phyloP scores from a whole-genome alignment of 2,797 vertebrate genomes.

The Scleropages formosus region DNA sequence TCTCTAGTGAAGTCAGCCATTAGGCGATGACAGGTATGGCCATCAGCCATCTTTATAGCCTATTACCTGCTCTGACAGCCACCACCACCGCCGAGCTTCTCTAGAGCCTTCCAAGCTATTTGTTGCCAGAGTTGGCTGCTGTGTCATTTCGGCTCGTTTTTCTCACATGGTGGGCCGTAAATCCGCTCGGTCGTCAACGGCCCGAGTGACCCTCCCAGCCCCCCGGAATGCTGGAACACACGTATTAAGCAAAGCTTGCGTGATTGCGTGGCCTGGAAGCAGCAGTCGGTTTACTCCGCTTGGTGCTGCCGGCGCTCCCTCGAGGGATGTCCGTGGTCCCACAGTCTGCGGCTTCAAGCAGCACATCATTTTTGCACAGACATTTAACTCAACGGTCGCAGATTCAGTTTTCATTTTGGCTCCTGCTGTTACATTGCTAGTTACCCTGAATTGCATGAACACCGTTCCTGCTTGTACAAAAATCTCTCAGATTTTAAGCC shows the following conservation, averaged over 20 bases:
- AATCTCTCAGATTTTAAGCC: too few relatives aligned
- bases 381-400: background rate
- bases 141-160: slow-evolving; percentile 87
- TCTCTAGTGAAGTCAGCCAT: slow-evolving; percentile 87
- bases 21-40: slow-evolving; percentile 88
- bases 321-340: slow-evolving; percentile 72
- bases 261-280: slow-evolving; percentile 73
- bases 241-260: slow-evolving; percentile 80
- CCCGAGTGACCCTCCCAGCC: slow-evolving; percentile 84
- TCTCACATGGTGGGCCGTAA: slow-evolving; percentile 83
- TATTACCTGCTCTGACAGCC: slow-evolving; percentile 86
- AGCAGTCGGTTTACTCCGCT: slow-evolving; percentile 75
- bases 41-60: slow-evolving; percentile 86
- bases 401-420: background rate
- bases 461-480: too few relatives aligned
- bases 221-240: slow-evolving; percentile 84
- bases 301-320: slow-evolving; percentile 68
- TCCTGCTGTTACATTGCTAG: too few relatives aligned
- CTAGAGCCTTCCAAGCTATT: slow-evolving; percentile 81
- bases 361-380: background rate
- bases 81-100: slow-evolving; percentile 79
- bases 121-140: slow-evolving; percentile 84
- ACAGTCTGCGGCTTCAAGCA: background rate
- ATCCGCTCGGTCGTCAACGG: slow-evolving; percentile 81
- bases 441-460: too few relatives aligned